These are phyloP conservation scores for Antheraea pernyi DNA, from an alignment of 1,140 invertebrate genomes.

Conservation along the genomic window DNA sequence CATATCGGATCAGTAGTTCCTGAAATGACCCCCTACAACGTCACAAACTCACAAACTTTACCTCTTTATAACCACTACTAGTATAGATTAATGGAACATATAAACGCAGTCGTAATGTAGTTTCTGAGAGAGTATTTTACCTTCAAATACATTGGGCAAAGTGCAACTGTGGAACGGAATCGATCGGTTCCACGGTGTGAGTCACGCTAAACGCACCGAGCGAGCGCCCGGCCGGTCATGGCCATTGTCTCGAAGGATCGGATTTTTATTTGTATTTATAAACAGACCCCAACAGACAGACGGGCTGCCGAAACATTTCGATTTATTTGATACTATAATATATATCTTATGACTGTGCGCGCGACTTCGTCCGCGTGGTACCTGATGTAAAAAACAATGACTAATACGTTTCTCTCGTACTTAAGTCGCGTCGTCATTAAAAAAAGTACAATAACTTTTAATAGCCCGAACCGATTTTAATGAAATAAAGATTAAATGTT, in stretches of 20 bases:
- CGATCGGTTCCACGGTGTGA: slow-evolving; percentile 14
- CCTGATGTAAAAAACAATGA: no score
- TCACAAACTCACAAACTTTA: no score
- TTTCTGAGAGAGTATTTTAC: background rate
- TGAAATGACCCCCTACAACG: no score
- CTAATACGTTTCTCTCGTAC: no score
- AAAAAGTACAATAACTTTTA: no score
- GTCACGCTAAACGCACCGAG: slow-evolving; percentile 6
- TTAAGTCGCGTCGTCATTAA: no score
- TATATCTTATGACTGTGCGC: background rate
- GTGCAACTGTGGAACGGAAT: slow-evolving; percentile 1
- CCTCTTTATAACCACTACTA: no score
- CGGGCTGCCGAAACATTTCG: background rate
- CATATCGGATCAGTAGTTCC: no score
- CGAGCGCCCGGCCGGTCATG: slow-evolving; percentile 22
- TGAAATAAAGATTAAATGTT: no score
- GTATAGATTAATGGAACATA: no score
- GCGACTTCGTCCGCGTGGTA: no score
- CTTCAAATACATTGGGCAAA: slow-evolving; percentile 1
- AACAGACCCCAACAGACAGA: background rate
- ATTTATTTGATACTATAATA: background rate
- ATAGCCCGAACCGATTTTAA: no score
- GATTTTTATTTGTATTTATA: slow-evolving; percentile 8
- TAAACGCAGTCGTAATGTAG: background rate
- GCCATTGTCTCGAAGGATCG: slow-evolving; percentile 23